Percentiles rank a stretch among this genome's conserved stretches.
Evolutionary conservation across 1,140 invertebrate genomes (phyloP).

Genomic region (Aphaenogaster ashmeadi): DNA sequence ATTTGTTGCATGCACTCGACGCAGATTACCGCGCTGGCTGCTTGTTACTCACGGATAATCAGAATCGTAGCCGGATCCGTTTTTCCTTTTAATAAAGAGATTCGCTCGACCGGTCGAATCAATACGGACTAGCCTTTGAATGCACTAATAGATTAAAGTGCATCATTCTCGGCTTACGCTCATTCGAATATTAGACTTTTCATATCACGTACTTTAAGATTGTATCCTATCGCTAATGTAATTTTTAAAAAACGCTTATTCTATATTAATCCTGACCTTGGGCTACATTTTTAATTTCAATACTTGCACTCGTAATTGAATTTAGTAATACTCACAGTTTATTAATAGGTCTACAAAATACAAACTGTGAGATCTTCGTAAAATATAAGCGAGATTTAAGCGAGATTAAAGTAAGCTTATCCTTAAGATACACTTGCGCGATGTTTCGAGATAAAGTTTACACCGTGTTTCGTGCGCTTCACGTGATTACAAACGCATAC

Average conservation of each 20-base stretch:
- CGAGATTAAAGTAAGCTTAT: slow-evolving; percentile 21
- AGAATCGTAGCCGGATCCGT: slow-evolving; percentile 35
- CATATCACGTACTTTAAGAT: not conserved
- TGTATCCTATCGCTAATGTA: not conserved
- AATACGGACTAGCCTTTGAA: slow-evolving; percentile 45
- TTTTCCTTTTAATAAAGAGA: slow-evolving; percentile 53
- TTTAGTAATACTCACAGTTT: not conserved
- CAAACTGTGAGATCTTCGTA: not conserved
- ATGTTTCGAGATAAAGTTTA: slow-evolving; percentile 20
- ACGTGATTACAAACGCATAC: slow-evolving; percentile 9
- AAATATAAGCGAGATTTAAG: slow-evolving; percentile 30
- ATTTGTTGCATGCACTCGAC: slow-evolving; percentile 31
- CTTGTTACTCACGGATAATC: slow-evolving; percentile 60
- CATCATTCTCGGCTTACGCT: not conserved
- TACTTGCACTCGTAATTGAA: slow-evolving; percentile 7
- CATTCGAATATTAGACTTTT: slow-evolving; percentile 25
- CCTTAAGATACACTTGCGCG: not conserved
- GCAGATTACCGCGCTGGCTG: slow-evolving; percentile 26
- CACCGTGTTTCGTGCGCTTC: not conserved
- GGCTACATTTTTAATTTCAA: not conserved
- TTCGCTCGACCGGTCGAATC: slow-evolving; percentile 26
- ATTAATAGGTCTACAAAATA: not conserved
- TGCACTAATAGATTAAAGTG: slow-evolving; percentile 42
- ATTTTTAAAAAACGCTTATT: slow-evolving; percentile 6
- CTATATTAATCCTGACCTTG: not conserved